Conservation (phyloP, 2,113 vertebrate species). For the Dicerorhinus sumatrensis region DNA sequence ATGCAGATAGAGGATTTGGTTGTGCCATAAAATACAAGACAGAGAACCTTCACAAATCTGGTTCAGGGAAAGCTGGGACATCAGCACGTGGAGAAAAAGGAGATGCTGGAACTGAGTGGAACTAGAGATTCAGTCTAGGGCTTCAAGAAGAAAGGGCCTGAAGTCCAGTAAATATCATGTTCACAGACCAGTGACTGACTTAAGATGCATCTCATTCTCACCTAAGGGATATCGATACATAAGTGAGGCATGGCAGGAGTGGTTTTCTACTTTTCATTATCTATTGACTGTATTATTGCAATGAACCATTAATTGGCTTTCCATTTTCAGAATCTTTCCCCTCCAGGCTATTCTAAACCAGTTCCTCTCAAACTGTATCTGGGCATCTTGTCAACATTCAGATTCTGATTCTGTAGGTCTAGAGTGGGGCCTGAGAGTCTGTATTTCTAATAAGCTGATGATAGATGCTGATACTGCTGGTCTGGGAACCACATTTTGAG, state of each 20-base stretch:
- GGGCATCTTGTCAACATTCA: background rate
- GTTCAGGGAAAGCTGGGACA: background rate
- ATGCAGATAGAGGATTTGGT: background rate
- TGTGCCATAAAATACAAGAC: background rate
- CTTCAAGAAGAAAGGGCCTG: background rate
- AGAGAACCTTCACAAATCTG: background rate
- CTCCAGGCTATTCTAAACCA: background rate
- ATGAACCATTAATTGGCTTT: background rate
- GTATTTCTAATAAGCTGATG: background rate
- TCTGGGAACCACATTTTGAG: background rate
- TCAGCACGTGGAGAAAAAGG: background rate
- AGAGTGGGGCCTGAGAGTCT: background rate
- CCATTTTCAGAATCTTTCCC: background rate
- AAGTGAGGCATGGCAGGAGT: background rate
- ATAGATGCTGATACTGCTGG: background rate
- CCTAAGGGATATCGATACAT: fast-evolving
- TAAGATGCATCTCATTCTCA: background rate
- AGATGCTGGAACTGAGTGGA: background rate
- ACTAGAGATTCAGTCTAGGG: background rate
- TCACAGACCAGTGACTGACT: background rate
- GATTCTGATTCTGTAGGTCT: background rate
- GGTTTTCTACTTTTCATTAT: background rate
- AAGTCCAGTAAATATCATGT: background rate
- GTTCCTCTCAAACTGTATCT: background rate
- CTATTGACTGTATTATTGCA: background rate